Percentiles rank a stretch among this genome's conserved stretches.
These are phyloP conservation scores for Onychostoma macrolepis DNA, from an alignment of 2,113 vertebrate genomes.

Conservation along the genomic window DNA sequence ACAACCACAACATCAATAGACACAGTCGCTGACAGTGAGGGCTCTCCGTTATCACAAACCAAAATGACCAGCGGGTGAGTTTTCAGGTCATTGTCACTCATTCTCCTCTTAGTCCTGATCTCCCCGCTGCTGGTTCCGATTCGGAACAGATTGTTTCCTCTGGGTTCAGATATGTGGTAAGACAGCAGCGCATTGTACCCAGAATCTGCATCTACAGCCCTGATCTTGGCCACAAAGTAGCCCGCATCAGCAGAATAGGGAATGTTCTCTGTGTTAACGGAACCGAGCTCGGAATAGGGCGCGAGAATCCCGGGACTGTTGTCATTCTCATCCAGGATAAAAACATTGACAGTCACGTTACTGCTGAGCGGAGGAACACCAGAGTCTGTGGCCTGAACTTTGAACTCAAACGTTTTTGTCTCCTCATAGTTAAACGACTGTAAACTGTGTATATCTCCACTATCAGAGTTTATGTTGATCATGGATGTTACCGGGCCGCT, in stretches of 20 bases:
- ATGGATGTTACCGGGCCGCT: constrained; percentile 62
- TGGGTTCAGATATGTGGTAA: constrained; percentile 66
- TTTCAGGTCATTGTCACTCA: constrained; percentile 70
- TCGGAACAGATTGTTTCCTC: constrained; percentile 57
- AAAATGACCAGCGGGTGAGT: constrained; percentile 61
- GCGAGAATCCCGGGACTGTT: constrained; percentile 64
- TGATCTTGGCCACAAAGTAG: constrained; percentile 72
- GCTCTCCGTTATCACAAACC: constrained; percentile 65
- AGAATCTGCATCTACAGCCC: constrained; percentile 71
- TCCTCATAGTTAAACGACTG: constrained; percentile 58
- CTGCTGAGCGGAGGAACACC: constrained; percentile 70
- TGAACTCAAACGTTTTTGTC: constrained; percentile 69
- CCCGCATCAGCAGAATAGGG: constrained; percentile 52
- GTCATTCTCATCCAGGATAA: constrained; percentile 72
- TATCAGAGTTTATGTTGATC: constrained; percentile 56
- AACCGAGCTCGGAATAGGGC: constrained; percentile 38
- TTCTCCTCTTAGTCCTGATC: constrained; percentile 66
- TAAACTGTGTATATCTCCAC: constrained; percentile 54
- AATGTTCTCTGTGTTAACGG: constrained; percentile 44
- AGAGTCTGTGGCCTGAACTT: constrained; percentile 70
- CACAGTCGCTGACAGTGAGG: constrained; percentile 57
- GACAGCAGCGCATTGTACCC: constrained; percentile 77
- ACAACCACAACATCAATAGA: constrained; percentile 63
- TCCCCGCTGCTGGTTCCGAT: constrained; percentile 59
- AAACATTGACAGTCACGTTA: constrained; percentile 68